phyloP scores from a whole-genome alignment of 1,140 invertebrate species.

The Laodelphax striatellus region DNA sequence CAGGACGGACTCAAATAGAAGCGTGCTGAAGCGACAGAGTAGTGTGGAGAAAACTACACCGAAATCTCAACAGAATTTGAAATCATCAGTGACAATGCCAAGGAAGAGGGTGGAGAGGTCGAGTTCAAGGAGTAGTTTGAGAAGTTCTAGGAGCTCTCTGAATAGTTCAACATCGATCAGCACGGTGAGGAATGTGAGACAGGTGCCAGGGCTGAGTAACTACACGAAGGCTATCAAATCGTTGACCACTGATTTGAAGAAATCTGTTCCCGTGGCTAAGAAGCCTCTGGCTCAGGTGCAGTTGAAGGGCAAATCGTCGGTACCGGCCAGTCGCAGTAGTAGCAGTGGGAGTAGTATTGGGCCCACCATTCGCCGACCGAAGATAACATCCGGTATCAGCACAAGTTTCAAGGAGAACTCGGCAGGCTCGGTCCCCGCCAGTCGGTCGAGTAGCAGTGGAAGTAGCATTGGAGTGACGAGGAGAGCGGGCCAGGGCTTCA shows the following conservation, averaged over 20 bases:
- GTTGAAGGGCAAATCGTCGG: slow-evolving; percentile 27
- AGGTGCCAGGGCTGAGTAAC: slow-evolving; percentile 26
- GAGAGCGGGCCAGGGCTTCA: slow-evolving; percentile 39
- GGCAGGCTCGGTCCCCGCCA: slow-evolving; percentile 42
- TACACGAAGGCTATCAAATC: slow-evolving; percentile 28
- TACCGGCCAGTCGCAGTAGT: slow-evolving; percentile 56
- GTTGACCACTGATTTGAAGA: slow-evolving; percentile 26
- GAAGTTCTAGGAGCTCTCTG: slow-evolving; percentile 67
- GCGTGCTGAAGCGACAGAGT: not conserved
- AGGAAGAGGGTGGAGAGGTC: slow-evolving; percentile 41
- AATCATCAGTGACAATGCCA: slow-evolving; percentile 1
- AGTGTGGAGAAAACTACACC: slow-evolving; percentile 8
- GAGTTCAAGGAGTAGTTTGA: slow-evolving; percentile 56
- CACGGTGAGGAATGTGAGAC: slow-evolving; percentile 54
- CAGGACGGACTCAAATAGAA: not conserved
- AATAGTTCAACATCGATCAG: slow-evolving; percentile 70
- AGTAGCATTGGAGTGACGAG: slow-evolving; percentile 45
- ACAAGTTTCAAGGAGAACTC: slow-evolving; percentile 32
- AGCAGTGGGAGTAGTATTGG: slow-evolving; percentile 58
- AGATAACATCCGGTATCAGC: slow-evolving; percentile 21
- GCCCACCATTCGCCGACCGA: slow-evolving; percentile 25
- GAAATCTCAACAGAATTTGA: not conserved
- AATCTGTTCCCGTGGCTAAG: slow-evolving; percentile 19
- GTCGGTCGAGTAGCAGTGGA: slow-evolving; percentile 56
- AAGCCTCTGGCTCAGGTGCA: slow-evolving; percentile 29